Evolutionary conservation across 2,888 invertebrate genomes (phyloP).

Genomic region (Myopa tessellatipennis): DNA sequence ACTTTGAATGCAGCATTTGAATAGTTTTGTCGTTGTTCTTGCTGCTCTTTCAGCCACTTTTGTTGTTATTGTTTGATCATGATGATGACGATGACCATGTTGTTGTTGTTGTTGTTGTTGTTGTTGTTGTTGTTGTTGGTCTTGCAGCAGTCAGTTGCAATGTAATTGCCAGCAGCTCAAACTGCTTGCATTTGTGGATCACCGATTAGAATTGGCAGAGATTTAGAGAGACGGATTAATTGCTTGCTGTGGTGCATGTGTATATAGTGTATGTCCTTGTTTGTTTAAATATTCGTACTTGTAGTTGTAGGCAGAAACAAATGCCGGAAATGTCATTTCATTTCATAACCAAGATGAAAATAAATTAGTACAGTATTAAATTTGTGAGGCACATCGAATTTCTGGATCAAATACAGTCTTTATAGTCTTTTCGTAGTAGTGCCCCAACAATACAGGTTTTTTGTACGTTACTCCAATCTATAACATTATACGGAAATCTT

Average conservation of each 20-base stretch:
- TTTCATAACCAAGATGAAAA: too few relatives aligned
- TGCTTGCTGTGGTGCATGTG: neutral
- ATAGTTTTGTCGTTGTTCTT: neutral
- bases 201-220: conserved; percentile 32
- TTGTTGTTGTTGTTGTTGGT: conserved; percentile 4
- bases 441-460: too few relatives aligned
- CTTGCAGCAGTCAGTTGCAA: conserved; percentile 8
- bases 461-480: too few relatives aligned
- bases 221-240: conserved; percentile 34
- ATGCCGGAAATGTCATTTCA: too few relatives aligned
- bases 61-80: too few relatives aligned
- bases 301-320: neutral
- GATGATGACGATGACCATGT: too few relatives aligned
- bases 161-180: neutral
- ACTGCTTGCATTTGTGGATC: conserved; percentile 25
- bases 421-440: too few relatives aligned
- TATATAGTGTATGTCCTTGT: neutral
- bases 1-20: neutral
- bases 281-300: neutral
- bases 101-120: neutral
- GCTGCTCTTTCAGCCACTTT: too few relatives aligned
- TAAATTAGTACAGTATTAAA: too few relatives aligned
- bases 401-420: too few relatives aligned
- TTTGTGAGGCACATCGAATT: too few relatives aligned
- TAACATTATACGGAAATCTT: too few relatives aligned